Evolutionary conservation across 2,797 vertebrate species (phyloP).

Genomic region (Premnoplex brunnescens): DNA sequence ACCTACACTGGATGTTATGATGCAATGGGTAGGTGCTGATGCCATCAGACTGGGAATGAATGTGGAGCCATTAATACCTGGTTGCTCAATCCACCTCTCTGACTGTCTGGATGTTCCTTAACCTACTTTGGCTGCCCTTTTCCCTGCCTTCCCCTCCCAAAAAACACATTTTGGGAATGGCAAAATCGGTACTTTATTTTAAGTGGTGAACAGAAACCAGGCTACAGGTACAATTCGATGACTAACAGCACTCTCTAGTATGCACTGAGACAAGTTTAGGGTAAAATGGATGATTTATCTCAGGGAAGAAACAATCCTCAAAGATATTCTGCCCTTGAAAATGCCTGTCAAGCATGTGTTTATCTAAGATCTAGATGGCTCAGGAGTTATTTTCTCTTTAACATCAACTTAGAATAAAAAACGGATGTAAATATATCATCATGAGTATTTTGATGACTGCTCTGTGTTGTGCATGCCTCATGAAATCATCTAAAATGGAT

Average conservation of each 20-base stretch:
- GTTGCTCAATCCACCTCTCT: not conserved
- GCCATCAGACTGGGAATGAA: not conserved
- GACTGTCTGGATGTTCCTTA: not conserved
- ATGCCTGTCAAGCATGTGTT: not conserved
- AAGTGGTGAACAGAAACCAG: not conserved
- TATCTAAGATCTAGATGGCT: not conserved
- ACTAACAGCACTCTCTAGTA: not conserved
- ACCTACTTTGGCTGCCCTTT: fast-evolving
- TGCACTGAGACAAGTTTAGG: not conserved
- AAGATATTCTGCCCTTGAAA: not conserved
- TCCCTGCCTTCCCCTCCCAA: not conserved
- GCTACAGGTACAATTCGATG: not conserved
- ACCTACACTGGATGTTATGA: not conserved
- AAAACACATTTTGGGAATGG: not conserved
- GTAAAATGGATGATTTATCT: not conserved
- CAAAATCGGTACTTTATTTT: conserved; percentile 9
- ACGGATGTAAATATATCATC: not conserved
- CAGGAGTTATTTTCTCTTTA: not conserved
- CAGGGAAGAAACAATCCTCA: not conserved
- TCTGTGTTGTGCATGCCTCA: not conserved
- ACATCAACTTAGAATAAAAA: not conserved
- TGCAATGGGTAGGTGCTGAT: not conserved
- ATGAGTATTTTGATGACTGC: not conserved
- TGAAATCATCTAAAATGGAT: not conserved
- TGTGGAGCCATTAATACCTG: not conserved